phyloP scores from a whole-genome alignment of 2,888 invertebrate genomes.

The Cacoxenus indagator region DNA sequence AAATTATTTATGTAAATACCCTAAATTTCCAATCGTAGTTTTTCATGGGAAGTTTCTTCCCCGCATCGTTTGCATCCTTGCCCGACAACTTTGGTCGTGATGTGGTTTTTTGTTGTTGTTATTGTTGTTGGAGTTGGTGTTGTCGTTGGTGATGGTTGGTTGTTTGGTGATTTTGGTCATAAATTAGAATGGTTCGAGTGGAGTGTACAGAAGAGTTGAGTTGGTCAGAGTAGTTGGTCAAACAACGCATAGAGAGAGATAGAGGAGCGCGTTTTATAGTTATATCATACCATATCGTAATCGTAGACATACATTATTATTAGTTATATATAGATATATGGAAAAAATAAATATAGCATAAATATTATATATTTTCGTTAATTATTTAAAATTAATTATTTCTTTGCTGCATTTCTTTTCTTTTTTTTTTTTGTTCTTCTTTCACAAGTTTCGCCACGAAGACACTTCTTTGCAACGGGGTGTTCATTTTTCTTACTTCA shows the following conservation, averaged over 20 bases:
- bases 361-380: background rate
- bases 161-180: background rate
- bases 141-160: background rate
- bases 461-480: conserved; percentile 9
- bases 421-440: background rate
- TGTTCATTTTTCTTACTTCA: background rate
- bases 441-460: background rate
- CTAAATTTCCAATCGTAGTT: conserved; percentile 75
- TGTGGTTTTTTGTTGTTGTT: background rate
- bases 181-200: background rate
- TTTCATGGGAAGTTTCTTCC: conserved; percentile 69
- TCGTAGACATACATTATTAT: background rate
- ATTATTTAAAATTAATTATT: conserved; percentile 3
- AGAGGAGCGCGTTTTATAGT: background rate
- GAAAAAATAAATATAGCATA: background rate
- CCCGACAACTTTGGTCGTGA: conserved; percentile 60
- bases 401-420: background rate
- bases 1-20: conserved; percentile 68
- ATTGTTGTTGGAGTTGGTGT: background rate
- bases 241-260: background rate
- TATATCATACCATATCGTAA: background rate
- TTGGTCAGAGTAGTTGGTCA: background rate
- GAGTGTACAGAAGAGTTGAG: background rate
- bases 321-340: conserved; percentile 14
- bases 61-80: conserved; percentile 67